Conservation (phyloP, 2,888 invertebrate species). For the Sericinus montela region DNA sequence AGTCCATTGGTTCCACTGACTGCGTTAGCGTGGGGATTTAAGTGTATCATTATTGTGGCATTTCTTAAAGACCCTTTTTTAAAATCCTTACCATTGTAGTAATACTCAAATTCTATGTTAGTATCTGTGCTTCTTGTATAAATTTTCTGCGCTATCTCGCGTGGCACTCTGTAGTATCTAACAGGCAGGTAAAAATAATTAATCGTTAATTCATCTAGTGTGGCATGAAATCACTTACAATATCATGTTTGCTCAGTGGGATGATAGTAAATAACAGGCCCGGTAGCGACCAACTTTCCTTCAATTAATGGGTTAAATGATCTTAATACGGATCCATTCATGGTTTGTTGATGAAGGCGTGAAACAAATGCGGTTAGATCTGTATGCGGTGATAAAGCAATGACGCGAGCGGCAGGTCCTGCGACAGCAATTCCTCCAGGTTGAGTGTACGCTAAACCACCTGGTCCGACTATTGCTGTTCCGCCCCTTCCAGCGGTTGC, state of each 20-base stretch:
- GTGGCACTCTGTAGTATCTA: conserved; percentile 50
- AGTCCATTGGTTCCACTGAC: conserved; percentile 82
- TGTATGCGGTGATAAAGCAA: conserved; percentile 81
- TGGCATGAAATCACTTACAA: conserved; percentile 26
- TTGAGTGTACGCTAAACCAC: conserved; percentile 86
- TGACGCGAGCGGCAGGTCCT: conserved; percentile 85
- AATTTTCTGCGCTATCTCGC: conserved; percentile 33
- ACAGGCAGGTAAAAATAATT: conserved; percentile 48
- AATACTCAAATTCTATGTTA: conserved; percentile 42
- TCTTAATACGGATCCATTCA: conserved; percentile 51
- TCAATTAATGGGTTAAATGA: conserved; percentile 76
- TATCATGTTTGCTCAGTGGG: conserved; percentile 50
- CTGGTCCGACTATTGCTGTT: conserved; percentile 89
- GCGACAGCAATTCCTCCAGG: conserved; percentile 87
- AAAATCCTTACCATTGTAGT: conserved; percentile 52
- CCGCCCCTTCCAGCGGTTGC: conserved; percentile 89
- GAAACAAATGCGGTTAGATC: conserved; percentile 79
- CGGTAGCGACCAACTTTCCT: conserved; percentile 85
- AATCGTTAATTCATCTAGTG: conserved; percentile 31
- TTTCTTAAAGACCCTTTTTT: conserved; percentile 37
- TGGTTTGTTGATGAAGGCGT: conserved; percentile 55
- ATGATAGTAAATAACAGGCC: conserved; percentile 86
- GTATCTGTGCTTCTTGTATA: conserved; percentile 22
- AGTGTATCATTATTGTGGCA: conserved; percentile 43
- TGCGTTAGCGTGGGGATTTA: conserved; percentile 84